A percentile compares a stretch with the other conserved stretches of the same genome.
These are phyloP conservation scores for Ischnura elegans DNA, from an alignment of 2,888 invertebrate species.

Conservation along the genomic window DNA sequence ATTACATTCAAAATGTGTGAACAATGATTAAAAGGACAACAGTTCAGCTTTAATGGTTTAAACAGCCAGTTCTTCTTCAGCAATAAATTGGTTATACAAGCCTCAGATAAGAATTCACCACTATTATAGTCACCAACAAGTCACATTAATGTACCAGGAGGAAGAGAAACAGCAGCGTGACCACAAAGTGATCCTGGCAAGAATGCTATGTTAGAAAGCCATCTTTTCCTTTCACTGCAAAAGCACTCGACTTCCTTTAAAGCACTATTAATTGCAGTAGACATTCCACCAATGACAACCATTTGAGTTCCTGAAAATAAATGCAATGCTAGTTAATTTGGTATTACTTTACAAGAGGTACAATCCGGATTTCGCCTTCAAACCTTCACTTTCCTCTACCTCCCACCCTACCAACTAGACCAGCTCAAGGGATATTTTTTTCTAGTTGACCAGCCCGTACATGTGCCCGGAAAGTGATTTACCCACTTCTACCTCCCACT, in stretches of 20 bases:
- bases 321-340: no score
- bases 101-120: neutral
- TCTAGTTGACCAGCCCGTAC: no score
- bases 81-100: neutral
- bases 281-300: slow-evolving; percentile 83
- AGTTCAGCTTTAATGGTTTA: neutral
- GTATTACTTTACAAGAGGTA: no score
- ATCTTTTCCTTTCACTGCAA: slow-evolving; percentile 77
- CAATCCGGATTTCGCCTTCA: no score
- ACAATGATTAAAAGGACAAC: neutral
- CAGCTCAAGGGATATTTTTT: no score
- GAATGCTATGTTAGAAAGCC: slow-evolving; percentile 82
- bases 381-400: no score
- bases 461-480: no score
- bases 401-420: no score
- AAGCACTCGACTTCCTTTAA: slow-evolving; percentile 71
- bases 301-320: slow-evolving; percentile 78
- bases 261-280: slow-evolving; percentile 70
- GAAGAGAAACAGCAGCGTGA: slow-evolving; percentile 78
- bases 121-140: neutral
- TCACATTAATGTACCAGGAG: slow-evolving; percentile 75
- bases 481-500: no score
- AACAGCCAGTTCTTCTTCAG: neutral
- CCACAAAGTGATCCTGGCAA: slow-evolving; percentile 84
- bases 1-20: neutral